Evolutionary conservation across 92 coral and sea anemone genomes (phyloP).

Genomic region (Umimayanthus chanpuru): DNA sequence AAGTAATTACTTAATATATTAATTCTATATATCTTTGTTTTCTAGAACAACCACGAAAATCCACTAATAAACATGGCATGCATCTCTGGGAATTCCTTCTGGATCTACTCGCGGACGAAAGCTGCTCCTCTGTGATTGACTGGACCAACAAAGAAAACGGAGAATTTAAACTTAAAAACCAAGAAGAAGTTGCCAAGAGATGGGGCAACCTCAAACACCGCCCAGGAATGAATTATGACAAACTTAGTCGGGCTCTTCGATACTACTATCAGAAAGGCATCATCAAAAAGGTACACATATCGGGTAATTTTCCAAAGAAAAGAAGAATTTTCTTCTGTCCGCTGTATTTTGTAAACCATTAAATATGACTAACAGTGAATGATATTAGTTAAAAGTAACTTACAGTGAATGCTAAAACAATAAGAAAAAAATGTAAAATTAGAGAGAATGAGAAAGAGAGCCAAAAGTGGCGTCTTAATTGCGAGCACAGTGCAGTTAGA

Average conservation of each 20-base stretch:
- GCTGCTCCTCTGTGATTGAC: slow-evolving; percentile 71
- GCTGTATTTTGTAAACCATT: too few relatives aligned
- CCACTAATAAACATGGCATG: slow-evolving; percentile 73
- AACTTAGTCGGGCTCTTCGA: slow-evolving; percentile 89
- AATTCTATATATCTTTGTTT: neutral
- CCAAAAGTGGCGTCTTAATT: too few relatives aligned
- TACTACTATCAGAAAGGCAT: slow-evolving; percentile 92
- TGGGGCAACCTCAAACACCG: slow-evolving; percentile 91
- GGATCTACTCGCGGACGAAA: slow-evolving; percentile 78
- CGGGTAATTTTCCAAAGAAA: too few relatives aligned
- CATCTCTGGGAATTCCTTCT: slow-evolving; percentile 96
- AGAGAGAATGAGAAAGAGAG: too few relatives aligned
- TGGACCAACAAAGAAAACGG: slow-evolving; percentile 91
- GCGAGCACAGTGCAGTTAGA: too few relatives aligned
- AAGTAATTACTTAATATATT: neutral
- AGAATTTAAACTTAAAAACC: slow-evolving; percentile 88
- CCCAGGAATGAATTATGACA: slow-evolving; percentile 96
- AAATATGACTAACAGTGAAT: too few relatives aligned
- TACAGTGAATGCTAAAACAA: too few relatives aligned
- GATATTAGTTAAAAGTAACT: too few relatives aligned
- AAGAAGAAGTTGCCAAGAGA: slow-evolving; percentile 92
- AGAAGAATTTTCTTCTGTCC: too few relatives aligned
- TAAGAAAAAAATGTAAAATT: too few relatives aligned
- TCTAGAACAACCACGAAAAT: slow-evolving; percentile 28
- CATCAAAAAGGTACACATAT: slow-evolving; percentile 75